A percentile compares a stretch with the other conserved stretches of the same genome.
Evolutionary conservation across 1,140 invertebrate species (phyloP).

Genomic region (Nymphalis io): DNA sequence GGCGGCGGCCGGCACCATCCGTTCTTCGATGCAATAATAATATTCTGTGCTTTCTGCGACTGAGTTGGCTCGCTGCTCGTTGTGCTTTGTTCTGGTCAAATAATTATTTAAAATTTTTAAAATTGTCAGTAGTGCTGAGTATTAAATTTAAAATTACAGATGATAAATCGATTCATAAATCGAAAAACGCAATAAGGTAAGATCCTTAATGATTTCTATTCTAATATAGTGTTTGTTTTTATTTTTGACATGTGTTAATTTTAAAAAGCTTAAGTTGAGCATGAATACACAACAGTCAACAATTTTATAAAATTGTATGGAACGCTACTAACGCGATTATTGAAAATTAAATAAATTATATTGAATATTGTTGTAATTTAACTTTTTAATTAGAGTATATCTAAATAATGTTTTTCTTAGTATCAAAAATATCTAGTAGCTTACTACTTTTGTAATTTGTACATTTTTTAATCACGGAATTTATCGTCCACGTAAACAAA

Average conservation of each 20-base stretch:
- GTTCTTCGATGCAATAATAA: conserved; percentile 39
- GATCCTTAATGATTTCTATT: conserved; percentile 1
- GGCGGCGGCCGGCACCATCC: conserved; percentile 31
- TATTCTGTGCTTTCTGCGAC: conserved; percentile 39
- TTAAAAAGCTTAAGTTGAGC: not conserved
- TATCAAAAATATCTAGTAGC: too few relatives aligned
- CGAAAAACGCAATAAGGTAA: conserved; percentile 14
- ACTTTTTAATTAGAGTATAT: too few relatives aligned
- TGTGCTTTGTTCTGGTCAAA: conserved; percentile 17
- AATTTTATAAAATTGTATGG: not conserved
- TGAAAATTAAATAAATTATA: too few relatives aligned
- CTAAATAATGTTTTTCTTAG: too few relatives aligned
- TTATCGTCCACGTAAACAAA: conserved; percentile 7
- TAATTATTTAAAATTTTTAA: conserved; percentile 1
- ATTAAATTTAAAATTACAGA: not conserved
- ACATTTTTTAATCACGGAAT: not conserved
- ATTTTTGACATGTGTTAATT: conserved; percentile 12
- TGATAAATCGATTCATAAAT: conserved; percentile 3
- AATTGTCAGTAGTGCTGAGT: not conserved
- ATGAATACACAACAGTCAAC: not conserved
- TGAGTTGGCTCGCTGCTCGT: conserved; percentile 34
- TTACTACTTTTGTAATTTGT: too few relatives aligned
- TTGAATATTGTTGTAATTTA: too few relatives aligned
- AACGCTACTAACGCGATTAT: too few relatives aligned
- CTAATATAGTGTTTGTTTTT: not conserved